phyloP scores from a whole-genome alignment of 1,140 invertebrate species.

The Diabrotica undecimpunctata region DNA sequence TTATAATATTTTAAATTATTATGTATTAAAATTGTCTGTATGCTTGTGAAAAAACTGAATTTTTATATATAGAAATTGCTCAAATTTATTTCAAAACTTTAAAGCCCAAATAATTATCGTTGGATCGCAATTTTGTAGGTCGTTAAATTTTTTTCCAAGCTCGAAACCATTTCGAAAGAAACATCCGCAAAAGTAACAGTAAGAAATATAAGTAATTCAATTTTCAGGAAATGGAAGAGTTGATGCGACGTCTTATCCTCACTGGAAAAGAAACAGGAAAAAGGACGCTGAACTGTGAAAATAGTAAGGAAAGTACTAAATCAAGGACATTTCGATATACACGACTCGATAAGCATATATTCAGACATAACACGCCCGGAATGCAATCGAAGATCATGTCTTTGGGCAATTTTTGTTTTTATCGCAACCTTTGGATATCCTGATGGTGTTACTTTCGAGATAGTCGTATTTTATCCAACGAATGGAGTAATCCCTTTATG shows the following conservation, averaged over 20 bases:
- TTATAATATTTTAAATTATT: too few relatives aligned
- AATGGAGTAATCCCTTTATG: constrained; percentile 2
- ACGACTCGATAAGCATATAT: not conserved
- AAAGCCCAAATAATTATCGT: too few relatives aligned
- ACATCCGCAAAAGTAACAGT: not conserved
- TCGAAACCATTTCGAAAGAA: too few relatives aligned
- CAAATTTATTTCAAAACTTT: too few relatives aligned
- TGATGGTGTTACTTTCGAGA: not conserved
- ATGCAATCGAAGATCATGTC: not conserved
- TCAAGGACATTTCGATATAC: not conserved
- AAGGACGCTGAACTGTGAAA: not conserved
- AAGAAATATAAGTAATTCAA: not conserved
- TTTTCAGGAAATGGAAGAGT: not conserved
- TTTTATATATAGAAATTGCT: too few relatives aligned
- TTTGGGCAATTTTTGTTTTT: not conserved
- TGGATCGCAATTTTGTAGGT: too few relatives aligned
- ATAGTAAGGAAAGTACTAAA: not conserved
- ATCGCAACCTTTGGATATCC: not conserved
- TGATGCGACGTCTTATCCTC: not conserved
- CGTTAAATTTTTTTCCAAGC: too few relatives aligned
- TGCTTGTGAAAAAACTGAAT: too few relatives aligned
- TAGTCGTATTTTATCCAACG: not conserved
- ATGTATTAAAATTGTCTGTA: too few relatives aligned
- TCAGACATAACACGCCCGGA: not conserved
- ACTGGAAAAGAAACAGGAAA: not conserved